Evolutionary conservation across 2,113 vertebrate genomes (phyloP).

Genomic region (Nematolebias whitei): DNA sequence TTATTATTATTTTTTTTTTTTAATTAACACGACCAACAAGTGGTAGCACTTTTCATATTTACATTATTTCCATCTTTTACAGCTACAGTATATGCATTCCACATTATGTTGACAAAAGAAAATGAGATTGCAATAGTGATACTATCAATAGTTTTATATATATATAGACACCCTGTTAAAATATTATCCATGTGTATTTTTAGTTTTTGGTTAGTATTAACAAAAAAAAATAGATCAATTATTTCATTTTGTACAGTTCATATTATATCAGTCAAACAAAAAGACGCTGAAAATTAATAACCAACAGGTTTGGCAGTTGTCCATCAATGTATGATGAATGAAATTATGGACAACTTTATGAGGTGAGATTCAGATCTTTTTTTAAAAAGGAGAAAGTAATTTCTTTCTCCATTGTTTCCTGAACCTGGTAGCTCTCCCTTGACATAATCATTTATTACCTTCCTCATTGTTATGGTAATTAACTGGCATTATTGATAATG

Average conservation of each 20-base stretch:
- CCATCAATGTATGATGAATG: slow-evolving; percentile 20
- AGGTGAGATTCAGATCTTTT: slow-evolving; percentile 40
- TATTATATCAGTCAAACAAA: neutral
- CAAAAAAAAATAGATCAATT: too few species aligned
- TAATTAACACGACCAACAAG: too few species aligned
- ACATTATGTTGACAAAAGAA: too few species aligned
- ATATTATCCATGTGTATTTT: too few species aligned
- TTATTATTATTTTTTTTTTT: too few species aligned
- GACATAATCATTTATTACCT: slow-evolving; percentile 74
- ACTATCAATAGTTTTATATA: too few species aligned
- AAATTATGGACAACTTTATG: slow-evolving; percentile 25
- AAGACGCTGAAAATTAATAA: neutral
- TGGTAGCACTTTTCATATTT: too few species aligned
- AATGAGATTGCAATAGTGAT: too few species aligned
- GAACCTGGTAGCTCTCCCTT: slow-evolving; percentile 59
- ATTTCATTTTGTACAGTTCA: neutral
- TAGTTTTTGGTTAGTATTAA: too few species aligned
- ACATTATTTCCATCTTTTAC: too few species aligned
- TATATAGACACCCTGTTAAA: neutral
- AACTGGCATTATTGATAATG: slow-evolving; percentile 81
- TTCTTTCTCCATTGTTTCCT: slow-evolving; percentile 40
- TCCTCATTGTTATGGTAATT: slow-evolving; percentile 81
- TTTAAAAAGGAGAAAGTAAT: slow-evolving; percentile 31
- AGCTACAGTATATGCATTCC: too few species aligned
- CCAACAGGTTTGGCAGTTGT: slow-evolving; percentile 35